Evolutionary conservation across 2,113 vertebrate genomes (phyloP), one percentile per base, ranked within the genome.

Genomic region (Castor canadensis): DNA sequence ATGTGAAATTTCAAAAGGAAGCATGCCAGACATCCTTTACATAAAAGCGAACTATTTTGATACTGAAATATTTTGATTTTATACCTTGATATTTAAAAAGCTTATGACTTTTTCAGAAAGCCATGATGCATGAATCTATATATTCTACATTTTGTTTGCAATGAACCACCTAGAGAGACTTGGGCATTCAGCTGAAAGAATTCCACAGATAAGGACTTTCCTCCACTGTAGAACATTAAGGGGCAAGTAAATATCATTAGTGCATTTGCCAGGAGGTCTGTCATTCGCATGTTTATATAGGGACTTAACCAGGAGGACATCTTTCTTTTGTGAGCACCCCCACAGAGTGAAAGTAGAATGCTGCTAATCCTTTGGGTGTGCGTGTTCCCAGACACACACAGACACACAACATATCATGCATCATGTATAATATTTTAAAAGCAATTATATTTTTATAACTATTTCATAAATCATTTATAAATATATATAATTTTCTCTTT

Each of bases 1-100:
- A 38, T 22, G 5, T 45, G 38, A 90, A 11, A 40, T 64, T 45
- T 93, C 62, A 19, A 77, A 87, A 77, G 49, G n/a, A 81, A 86
- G 16, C 9, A 62, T 56, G 0, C 12, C 54, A 15, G 40, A 1
- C 22, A 54, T 88, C 30, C 49, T 72, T 77, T 93, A 64, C 10
- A 40, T 9, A 38, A 77, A 85, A 86, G 16, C 85, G 52, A 67
- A n/a, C 32, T 80, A 40, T 62, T 96, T 93, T 91, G 83, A 91
- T 95, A 47, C 45, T 54, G 26, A 60, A 32, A 62, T 54, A 35
- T 67, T 72, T 84, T 82, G 17, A 54, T 87, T 93, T 93, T 80
- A 45, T 90, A 52, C 13, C 19, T 40, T 67, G 26, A 40, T 93
- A 62, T 3, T 58, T 89, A 43, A 5, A 56, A 82, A 92, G 12